These are phyloP conservation scores for Plemyria rubiginata DNA, from an alignment of 2,888 invertebrate species.

Conservation along the genomic window DNA sequence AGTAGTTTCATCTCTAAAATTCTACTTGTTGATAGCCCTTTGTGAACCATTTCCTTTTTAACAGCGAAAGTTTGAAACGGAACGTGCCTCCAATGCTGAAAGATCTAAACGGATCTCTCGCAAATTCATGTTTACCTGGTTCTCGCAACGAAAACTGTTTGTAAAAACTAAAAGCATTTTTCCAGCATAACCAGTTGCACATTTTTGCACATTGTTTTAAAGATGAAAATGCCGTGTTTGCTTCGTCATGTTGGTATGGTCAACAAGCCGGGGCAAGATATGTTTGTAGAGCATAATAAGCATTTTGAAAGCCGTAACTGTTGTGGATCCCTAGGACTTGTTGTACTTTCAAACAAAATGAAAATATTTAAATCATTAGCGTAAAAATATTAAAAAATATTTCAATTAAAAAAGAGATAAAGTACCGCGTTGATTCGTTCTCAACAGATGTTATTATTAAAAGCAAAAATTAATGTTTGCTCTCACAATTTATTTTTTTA, in stretches of 20 bases:
- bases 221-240: background rate
- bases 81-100: slow-evolving; percentile 7
- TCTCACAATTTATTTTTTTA: no score
- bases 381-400: no score
- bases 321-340: no score
- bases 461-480: no score
- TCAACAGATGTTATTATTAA: no score
- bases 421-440: no score
- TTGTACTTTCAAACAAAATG: no score
- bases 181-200: background rate
- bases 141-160: background rate
- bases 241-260: background rate
- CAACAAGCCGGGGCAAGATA: background rate
- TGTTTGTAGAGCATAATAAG: no score
- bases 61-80: background rate
- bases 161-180: background rate
- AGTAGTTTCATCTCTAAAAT: no score
- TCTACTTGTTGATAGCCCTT: background rate
- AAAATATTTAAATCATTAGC: no score
- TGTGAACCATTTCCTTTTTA: background rate
- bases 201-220: background rate
- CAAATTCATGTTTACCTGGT: background rate
- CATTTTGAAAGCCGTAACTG: no score
- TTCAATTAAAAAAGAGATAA: no score
- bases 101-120: background rate